Conservation (phyloP, 2,888 invertebrate species). For the Hypomecis punctinalis region DNA sequence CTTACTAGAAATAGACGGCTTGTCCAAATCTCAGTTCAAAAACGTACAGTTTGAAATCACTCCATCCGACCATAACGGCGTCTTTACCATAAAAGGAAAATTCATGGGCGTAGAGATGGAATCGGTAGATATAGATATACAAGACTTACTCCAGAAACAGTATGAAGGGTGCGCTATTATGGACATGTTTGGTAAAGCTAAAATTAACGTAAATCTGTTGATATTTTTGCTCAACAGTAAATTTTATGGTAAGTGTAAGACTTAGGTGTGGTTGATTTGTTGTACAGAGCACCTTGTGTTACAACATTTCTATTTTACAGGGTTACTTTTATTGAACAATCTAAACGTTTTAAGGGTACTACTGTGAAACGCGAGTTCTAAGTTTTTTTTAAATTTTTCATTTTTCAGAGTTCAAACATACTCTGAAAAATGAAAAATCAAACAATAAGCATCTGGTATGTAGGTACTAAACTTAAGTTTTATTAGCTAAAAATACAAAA, state of each 20-base stretch:
- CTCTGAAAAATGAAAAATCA: too few relatives aligned
- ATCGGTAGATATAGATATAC: constrained; percentile 88
- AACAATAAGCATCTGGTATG: too few relatives aligned
- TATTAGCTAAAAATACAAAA: too few relatives aligned
- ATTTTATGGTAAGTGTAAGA: constrained; percentile 87
- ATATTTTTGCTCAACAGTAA: constrained; percentile 90
- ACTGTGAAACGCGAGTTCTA: too few relatives aligned
- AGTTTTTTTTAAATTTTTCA: too few relatives aligned
- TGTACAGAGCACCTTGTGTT: constrained; percentile 13
- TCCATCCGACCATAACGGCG: constrained; percentile 87
- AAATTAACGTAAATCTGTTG: constrained; percentile 90
- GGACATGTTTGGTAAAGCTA: constrained; percentile 92
- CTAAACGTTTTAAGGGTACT: too few relatives aligned
- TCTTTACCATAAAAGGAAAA: constrained; percentile 89
- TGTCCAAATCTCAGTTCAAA: constrained; percentile 88
- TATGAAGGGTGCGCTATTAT: constrained; percentile 91
- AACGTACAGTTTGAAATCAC: constrained; percentile 90
- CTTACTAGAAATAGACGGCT: constrained; percentile 88
- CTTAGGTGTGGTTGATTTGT: not conserved
- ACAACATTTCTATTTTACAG: not conserved
- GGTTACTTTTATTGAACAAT: not conserved
- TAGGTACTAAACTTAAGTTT: too few relatives aligned
- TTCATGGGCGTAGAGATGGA: constrained; percentile 92
- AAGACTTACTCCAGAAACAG: constrained; percentile 90
- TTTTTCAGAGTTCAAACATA: too few relatives aligned